Base-by-base conservation (phyloP, 2,888 invertebrate species). In the Nemurella pictetii region DNA sequence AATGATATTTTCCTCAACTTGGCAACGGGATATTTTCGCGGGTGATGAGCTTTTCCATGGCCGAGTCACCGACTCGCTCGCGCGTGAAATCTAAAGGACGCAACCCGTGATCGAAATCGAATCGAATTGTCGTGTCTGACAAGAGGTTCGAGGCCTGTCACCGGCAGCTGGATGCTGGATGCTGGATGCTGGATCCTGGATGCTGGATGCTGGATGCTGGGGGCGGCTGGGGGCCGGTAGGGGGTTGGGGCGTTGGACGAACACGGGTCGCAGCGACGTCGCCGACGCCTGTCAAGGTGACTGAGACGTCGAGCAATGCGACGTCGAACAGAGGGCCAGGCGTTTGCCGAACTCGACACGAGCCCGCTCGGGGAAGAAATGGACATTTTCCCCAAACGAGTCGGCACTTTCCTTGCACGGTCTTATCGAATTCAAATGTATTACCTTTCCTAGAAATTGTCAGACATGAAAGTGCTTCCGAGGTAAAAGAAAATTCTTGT, bases 121-220 rank as follows among this genome's bases (percentile, higher is more conserved):
- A 82, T 82, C 82, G 82, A 82, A 82, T 80, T 84, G 78, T 55
- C 84, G 84, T 74, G 35, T 29, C 26, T 32, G 35, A 32, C 25
- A 72, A 27, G 28, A 35, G 29, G 25, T 27, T 72, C 26, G 55
- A 77, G 75, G 28, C 26, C 78, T 72, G 84, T 55, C 78, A 74
- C 29, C 78, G 35, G 29, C 78, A 84, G 84, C 35, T 27, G 7
- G 7, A 0, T 30, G 25, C 12, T 25, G 72, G 73, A 4, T 72
- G 7, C 0, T 0, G 83, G 83, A 73, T 26, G 83, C 0, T 72
- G 27, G 7, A 0, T 30, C 1, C 12, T 25, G 72, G 73, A 4
- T 72, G 7, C 0, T 0, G 83, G 83, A 73, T 26, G 83, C 0
- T 72, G 27, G 7, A n/a, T n/a, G n/a, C 0, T 30, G 25, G 28